Base-by-base conservation (phyloP, 2,888 invertebrate species). In the Ochropleura plecta region DNA sequence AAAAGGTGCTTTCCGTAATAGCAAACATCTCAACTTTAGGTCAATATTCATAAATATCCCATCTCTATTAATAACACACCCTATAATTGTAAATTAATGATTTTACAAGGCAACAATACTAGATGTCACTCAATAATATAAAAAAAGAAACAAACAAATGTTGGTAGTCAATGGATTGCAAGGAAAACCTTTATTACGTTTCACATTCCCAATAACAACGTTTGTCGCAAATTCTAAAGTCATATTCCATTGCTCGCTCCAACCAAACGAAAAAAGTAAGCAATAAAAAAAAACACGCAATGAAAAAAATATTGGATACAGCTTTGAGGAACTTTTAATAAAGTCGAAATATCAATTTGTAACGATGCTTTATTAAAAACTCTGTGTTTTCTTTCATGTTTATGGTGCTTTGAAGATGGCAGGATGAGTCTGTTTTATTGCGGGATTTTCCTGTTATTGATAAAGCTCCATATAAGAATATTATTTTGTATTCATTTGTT, bases 301-400 rank as follows among this genome's bases (percentile, higher is more conserved):
- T 73, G 44, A 44, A 64, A 20, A 69, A 59, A 74, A 81, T 74
- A 76, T 73, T 66, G 73, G 48, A 71, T 76, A 66, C n/a, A 30
- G 73, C 71, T 81, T 81, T 59, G 70, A 76, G 16, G 46, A 63
- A 81, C n/a, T 67, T 86, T 81, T 84, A 75, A 84, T 86, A 79
- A 83, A 84, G 49, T 64, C 46, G 79, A 73, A 70, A 68, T 82
- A 73, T 82, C 78, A 77, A 85, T 82, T 77, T 70, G 18, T 49
- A 48, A 57, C 42, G 63, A 20, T 20, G 49, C 44, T 81, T 74
- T 74, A 81, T 81, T 80, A 53, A 81, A 84, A 73, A 60, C 60
- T 59, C 10, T 20, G 30, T 81, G 55, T 81, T 46, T 80, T 7
- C 55, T 76, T 69, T 70, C n/a, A 62, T 57, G 40, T 84, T 65